Percentiles rank a stretch among this genome's conserved stretches.
Conservation (phyloP, 2,113 vertebrate species). For the Aphyosemion australe region DNA sequence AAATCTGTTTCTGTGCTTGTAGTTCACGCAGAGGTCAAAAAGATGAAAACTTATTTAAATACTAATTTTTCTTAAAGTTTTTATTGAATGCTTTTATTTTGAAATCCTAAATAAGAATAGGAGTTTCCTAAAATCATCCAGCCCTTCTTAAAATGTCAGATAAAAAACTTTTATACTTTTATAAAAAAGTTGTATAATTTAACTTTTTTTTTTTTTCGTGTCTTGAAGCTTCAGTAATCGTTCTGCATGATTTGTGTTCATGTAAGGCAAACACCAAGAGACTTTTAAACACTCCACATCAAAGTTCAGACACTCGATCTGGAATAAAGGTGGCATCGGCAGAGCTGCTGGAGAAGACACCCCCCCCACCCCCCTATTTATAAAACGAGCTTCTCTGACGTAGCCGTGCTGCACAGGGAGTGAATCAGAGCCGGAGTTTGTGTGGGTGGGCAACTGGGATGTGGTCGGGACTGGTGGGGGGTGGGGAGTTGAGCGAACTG, state of each 20-base stretch:
- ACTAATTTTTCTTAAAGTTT: no score
- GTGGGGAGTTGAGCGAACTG: slow-evolving; percentile 46
- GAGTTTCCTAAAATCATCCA: no score
- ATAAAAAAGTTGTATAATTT: no score
- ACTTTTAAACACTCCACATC: slow-evolving; percentile 58
- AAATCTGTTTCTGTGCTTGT: no score
- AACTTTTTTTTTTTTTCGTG: not conserved
- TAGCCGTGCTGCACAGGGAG: slow-evolving; percentile 50
- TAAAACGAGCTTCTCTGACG: slow-evolving; percentile 66
- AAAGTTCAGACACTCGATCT: slow-evolving; percentile 72
- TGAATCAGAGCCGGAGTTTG: slow-evolving; percentile 41
- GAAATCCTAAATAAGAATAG: no score
- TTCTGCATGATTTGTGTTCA: slow-evolving; percentile 31
- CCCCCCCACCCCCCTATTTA: slow-evolving; percentile 71
- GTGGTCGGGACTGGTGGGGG: slow-evolving; percentile 34
- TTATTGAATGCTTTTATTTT: no score
- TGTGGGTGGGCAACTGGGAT: slow-evolving; percentile 5
- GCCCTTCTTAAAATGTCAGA: no score
- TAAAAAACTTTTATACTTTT: no score
- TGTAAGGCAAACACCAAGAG: slow-evolving; percentile 36
- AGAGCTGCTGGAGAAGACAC: slow-evolving; percentile 66
- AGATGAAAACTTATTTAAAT: no score
- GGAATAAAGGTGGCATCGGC: slow-evolving; percentile 63
- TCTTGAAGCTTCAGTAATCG: not conserved
- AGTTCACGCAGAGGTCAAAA: no score